Conservation (phyloP, 37 sponge, comb jelly and placozoan genomes). For the Oopsacas minuta region DNA sequence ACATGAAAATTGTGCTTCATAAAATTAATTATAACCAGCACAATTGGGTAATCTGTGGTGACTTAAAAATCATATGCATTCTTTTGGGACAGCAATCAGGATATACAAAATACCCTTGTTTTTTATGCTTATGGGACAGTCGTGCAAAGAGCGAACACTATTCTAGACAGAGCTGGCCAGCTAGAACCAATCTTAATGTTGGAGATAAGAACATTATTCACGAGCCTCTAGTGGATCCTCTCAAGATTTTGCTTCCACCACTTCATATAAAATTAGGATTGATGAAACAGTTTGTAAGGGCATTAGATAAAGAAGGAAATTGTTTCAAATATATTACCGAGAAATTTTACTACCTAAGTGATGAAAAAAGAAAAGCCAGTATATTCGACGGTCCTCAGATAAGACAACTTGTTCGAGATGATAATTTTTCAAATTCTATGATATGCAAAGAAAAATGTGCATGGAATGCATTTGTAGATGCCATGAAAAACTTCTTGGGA, state of each 20-base stretch:
- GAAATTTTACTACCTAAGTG: too few relatives aligned
- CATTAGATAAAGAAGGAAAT: constrained; percentile 3
- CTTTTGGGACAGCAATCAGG: constrained; percentile 18
- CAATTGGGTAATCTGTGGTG: constrained; percentile 14
- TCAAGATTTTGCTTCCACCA: neutral
- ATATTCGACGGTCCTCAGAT: too few relatives aligned
- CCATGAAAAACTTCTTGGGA: constrained; percentile 1
- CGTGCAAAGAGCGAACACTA: neutral
- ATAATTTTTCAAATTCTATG: too few relatives aligned
- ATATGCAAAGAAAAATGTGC: too few relatives aligned
- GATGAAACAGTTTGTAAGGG: neutral
- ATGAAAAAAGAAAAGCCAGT: too few relatives aligned
- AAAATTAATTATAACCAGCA: neutral
- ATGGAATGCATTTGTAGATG: neutral
- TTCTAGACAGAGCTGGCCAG: neutral
- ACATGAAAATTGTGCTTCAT: neutral
- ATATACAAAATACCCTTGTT: constrained; percentile 16
- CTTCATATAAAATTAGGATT: neutral
- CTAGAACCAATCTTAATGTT: neutral
- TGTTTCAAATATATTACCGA: too few relatives aligned
- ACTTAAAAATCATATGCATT: neutral
- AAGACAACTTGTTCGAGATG: too few relatives aligned
- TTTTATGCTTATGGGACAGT: constrained; percentile 10
- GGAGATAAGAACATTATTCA: neutral
- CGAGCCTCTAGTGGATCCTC: neutral